These are phyloP conservation scores for Ctenodactylus gundi DNA, from an alignment of 2,113 vertebrate species.

Conservation along the genomic window DNA sequence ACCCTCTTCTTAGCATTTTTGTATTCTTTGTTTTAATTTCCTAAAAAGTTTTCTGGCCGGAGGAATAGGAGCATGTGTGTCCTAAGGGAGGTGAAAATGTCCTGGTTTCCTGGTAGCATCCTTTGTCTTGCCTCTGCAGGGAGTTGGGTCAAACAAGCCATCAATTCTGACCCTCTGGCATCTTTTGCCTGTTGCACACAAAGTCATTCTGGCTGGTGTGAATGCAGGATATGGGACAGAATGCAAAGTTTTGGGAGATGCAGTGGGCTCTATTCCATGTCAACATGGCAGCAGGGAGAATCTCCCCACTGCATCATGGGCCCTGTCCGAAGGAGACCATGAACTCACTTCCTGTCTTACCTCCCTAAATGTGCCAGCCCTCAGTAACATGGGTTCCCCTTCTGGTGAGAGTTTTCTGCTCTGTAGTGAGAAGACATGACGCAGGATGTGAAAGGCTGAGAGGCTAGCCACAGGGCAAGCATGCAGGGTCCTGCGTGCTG, in stretches of 20 bases:
- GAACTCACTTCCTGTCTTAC: not conserved
- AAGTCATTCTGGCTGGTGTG: not conserved
- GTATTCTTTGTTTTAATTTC: not conserved
- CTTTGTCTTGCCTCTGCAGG: not conserved
- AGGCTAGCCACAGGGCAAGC: not conserved
- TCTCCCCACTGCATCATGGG: fast-evolving
- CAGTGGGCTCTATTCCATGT: not conserved
- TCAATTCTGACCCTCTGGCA: not conserved
- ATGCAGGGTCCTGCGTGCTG: not conserved
- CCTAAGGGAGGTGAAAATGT: too few species aligned
- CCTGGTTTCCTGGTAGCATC: not conserved
- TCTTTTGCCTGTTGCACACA: not conserved
- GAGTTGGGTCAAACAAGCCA: too few species aligned
- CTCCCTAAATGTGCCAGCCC: too few species aligned
- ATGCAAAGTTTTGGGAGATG: not conserved
- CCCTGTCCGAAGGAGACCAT: not conserved
- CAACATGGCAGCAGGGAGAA: too few species aligned
- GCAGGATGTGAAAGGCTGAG: not conserved
- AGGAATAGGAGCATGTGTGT: not conserved
- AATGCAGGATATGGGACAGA: not conserved
- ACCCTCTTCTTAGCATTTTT: not conserved
- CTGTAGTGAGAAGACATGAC: too few species aligned
- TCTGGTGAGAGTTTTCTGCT: not conserved
- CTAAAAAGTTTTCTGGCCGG: not conserved
- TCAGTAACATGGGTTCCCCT: not conserved